Evolutionary conservation across 2,797 vertebrate species (phyloP).

Genomic region (Microctenopoma lineatum): DNA sequence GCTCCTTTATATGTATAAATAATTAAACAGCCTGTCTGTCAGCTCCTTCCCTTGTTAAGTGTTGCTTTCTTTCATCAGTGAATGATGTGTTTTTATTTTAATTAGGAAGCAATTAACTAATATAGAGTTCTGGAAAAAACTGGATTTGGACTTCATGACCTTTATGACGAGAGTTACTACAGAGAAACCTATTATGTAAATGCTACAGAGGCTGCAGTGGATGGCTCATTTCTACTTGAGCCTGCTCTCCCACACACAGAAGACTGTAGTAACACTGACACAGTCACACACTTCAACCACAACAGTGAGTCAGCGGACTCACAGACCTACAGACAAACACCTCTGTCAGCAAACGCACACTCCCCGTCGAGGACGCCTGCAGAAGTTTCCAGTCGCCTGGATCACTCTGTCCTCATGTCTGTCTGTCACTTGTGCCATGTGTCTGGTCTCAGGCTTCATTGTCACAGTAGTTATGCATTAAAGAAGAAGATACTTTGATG

Average conservation of each 20-base stretch:
- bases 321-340: constrained; percentile 52
- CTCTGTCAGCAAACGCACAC: constrained; percentile 64
- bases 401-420: constrained; percentile 44
- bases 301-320: constrained; percentile 74
- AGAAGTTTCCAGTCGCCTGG: constrained; percentile 60
- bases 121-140: neutral
- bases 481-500: constrained; percentile 42
- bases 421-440: constrained; percentile 35
- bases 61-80: constrained; percentile 4
- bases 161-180: neutral
- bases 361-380: constrained; percentile 21
- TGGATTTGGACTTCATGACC: constrained; percentile 16
- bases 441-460: constrained; percentile 35
- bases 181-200: constrained; percentile 4
- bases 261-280: constrained; percentile 62
- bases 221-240: constrained; percentile 38
- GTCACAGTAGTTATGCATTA: constrained; percentile 21
- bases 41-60: constrained; percentile 29
- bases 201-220: constrained; percentile 3
- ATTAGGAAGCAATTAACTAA: neutral
- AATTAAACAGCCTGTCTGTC: constrained; percentile 22
- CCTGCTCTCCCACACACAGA: constrained; percentile 26
- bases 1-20: constrained; percentile 7
- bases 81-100: constrained; percentile 23
- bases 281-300: constrained; percentile 64